phyloP scores from a whole-genome alignment of 2,797 vertebrate genomes.

The Hemitrygon akajei region DNA sequence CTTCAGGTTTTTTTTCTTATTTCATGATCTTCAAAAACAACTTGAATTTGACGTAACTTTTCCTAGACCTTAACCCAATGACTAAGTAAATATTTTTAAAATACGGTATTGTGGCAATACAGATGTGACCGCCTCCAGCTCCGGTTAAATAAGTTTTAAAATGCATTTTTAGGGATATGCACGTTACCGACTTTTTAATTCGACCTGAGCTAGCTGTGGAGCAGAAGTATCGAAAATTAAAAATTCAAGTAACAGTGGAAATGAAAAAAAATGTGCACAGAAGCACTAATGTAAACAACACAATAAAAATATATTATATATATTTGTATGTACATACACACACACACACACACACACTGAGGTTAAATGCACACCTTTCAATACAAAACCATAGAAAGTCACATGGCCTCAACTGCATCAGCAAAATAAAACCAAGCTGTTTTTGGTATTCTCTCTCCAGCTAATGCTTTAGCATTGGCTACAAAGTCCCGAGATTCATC shows the following conservation, averaged over 20 bases:
- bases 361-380: conserved; percentile 75
- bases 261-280: conserved; percentile 59
- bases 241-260: conserved; percentile 70
- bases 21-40: neutral
- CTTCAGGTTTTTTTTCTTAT: neutral
- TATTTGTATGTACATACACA: conserved; percentile 55
- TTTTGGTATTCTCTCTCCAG: neutral
- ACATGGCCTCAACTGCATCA: conserved; percentile 7
- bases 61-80: neutral
- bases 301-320: conserved; percentile 51
- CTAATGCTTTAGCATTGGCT: neutral
- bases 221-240: conserved; percentile 39
- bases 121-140: neutral
- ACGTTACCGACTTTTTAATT: conserved; percentile 32
- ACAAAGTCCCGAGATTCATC: neutral
- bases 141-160: neutral
- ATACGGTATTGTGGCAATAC: neutral
- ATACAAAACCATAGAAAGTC: conserved; percentile 74
- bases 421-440: conserved; percentile 7
- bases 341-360: conserved; percentile 53
- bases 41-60: neutral
- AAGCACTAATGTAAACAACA: conserved; percentile 69
- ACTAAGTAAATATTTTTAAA: neutral
- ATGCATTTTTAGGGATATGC: conserved; percentile 20
- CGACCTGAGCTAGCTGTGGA: conserved; percentile 26